A percentile compares a stretch with the other conserved stretches of the same genome.
Conservation (phyloP, 2,113 vertebrate genomes). For the Mus pahari region DNA sequence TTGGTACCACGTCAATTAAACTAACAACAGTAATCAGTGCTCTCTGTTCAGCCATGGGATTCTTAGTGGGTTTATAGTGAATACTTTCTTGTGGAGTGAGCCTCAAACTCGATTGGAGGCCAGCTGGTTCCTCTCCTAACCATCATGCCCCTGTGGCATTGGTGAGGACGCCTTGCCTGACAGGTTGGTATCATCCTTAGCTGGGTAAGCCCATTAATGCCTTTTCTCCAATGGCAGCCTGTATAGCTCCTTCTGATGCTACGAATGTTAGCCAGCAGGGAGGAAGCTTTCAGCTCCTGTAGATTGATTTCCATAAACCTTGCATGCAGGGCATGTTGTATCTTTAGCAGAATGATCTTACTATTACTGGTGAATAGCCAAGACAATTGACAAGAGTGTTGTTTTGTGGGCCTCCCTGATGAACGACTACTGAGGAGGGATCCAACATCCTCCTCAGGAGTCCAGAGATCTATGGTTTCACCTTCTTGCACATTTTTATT, state of each 20-base stretch:
- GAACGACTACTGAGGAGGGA: no score
- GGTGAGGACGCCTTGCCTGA: no score
- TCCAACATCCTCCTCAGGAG: no score
- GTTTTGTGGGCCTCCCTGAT: not conserved
- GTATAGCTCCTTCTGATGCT: not conserved
- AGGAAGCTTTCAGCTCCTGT: not conserved
- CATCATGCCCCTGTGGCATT: not conserved
- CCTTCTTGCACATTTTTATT: not conserved
- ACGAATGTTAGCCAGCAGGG: not conserved
- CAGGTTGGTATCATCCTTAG: not conserved
- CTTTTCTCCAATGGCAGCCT: not conserved
- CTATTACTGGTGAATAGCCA: not conserved
- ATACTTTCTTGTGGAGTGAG: not conserved
- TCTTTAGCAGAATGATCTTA: not conserved
- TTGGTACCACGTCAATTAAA: not conserved
- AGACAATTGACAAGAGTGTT: no score
- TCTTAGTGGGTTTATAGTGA: not conserved
- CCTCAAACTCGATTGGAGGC: not conserved
- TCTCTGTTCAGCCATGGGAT: not conserved
- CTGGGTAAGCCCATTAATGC: not conserved
- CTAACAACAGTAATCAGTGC: not conserved
- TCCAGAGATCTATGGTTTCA: no score
- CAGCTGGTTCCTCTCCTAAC: not conserved
- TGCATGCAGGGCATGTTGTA: no score
- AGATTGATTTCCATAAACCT: not conserved